Evolutionary conservation across 2,113 vertebrate species (phyloP), one percentile per base, ranked within the genome.

Genomic region (Varanus komodoensis): DNA sequence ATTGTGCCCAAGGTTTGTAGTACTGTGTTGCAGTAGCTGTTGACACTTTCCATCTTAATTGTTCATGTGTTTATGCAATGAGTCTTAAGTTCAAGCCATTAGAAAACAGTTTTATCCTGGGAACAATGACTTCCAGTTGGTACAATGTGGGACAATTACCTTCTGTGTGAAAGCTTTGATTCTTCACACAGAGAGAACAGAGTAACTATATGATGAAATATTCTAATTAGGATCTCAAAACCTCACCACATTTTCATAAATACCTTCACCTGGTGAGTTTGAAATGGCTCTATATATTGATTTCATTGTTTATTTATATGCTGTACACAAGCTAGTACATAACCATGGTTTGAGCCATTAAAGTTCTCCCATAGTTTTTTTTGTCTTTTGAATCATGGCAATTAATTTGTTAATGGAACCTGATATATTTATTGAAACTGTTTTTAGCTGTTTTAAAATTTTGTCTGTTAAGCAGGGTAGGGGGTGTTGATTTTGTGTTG

Each of bases 361-460:
- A 69, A 68, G 61, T 80, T 69, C 44, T 88, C 19, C 6, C 68
- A 6, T 73, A 78, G 48, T 3, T 52, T 17, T 86, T 15, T 86
- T 23, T 90, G 52, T 75, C 91, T 29, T 93, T 88, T 32, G 80
- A 91, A 67, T 86, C 15, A 87, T 3, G 82, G 8, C 89, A n/a
- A 75, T 88, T 32, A 69, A 50, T 81, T 81, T 91, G 54, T 21
- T 77, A 67, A n/a, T 25, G 25, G 29, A 69, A 25, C 73, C 68
- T 73, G 32, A 73, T 17, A 85, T 32, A 73, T 21, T 57, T 81
- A 80, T 27, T 50, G 61, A 14, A 64, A 64, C 57, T 14, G 57
- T 4, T 64, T 64, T 64, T 64, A 64, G 15, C 17, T 64, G 15
- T 64, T 64, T 64, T 64, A 11, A 21, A 64, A 19, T 64, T 19